These are phyloP conservation scores for Pollachius pollachius DNA, from an alignment of 2,113 vertebrate species.

Conservation along the genomic window DNA sequence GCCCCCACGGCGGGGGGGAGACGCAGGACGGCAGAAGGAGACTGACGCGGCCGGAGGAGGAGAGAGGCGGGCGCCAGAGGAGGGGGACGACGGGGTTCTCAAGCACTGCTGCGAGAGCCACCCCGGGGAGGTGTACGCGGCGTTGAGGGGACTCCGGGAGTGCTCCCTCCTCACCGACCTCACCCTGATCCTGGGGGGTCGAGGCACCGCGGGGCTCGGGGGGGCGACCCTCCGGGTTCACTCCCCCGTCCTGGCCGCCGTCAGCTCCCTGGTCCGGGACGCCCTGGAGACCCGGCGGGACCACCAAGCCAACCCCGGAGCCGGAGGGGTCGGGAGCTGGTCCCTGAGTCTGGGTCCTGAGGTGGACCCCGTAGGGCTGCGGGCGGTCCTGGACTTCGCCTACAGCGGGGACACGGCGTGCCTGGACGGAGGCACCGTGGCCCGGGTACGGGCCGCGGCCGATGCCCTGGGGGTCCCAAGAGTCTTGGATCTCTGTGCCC, in stretches of 20 bases:
- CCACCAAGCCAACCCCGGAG: background rate
- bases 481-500: conserved; percentile 38
- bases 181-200: conserved; percentile 36
- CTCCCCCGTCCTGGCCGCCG: conserved; percentile 62
- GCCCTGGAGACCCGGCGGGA: conserved; percentile 20
- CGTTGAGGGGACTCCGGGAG: conserved; percentile 60
- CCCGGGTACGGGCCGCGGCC: conserved; percentile 68
- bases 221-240: conserved; percentile 54
- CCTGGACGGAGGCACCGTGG: conserved; percentile 27
- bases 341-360: conserved; percentile 39
- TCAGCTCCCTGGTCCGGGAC: conserved; percentile 62
- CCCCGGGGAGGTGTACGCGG: conserved; percentile 52
- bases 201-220: too few relatives aligned
- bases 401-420: conserved; percentile 73
- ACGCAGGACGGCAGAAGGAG: conserved; percentile 1
- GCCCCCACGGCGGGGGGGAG: conserved; percentile 10
- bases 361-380: conserved; percentile 61
- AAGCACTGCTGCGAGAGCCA: conserved; percentile 38
- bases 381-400: conserved; percentile 81
- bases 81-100: background rate
- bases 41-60: conserved; percentile 5
- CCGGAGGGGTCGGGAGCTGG: conserved; percentile 14
- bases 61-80: background rate
- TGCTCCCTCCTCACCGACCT: conserved; percentile 65
- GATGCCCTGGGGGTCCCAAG: conserved; percentile 66